These are phyloP conservation scores for Tigriopus japonicus DNA, from an alignment of 1,140 invertebrate genomes.

Conservation along the genomic window DNA sequence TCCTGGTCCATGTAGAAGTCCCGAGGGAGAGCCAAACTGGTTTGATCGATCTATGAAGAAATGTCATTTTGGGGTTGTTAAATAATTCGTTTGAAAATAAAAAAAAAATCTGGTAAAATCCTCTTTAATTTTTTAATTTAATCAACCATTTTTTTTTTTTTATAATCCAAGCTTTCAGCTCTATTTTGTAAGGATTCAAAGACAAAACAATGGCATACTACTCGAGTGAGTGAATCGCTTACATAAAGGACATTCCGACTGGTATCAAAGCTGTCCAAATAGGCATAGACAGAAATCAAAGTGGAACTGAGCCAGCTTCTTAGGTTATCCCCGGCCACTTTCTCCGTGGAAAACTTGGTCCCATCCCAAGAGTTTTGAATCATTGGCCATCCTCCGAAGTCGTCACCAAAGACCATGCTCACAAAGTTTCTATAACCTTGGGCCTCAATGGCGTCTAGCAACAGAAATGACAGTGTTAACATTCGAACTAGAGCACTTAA, in stretches of 20 bases:
- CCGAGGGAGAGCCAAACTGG: background rate
- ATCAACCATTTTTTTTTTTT: too few relatives aligned
- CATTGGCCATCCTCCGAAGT: background rate
- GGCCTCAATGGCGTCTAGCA: background rate
- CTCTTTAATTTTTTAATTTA: too few relatives aligned
- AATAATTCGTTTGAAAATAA: too few relatives aligned
- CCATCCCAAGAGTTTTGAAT: background rate
- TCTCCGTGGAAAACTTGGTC: background rate
- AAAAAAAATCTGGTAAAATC: too few relatives aligned
- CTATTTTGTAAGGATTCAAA: too few relatives aligned
- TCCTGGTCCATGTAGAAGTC: background rate
- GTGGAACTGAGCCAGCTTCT: background rate
- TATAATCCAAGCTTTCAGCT: too few relatives aligned
- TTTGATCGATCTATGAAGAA: conserved; percentile 7
- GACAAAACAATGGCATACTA: too few relatives aligned
- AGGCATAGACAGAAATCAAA: conserved; percentile 2
- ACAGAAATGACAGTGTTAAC: too few relatives aligned
- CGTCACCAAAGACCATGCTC: background rate
- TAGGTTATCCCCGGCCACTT: background rate
- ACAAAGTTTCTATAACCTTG: background rate
- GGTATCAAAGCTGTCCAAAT: conserved; percentile 3
- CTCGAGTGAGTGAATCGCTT: background rate
- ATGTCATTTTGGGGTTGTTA: too few relatives aligned
- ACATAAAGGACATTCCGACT: conserved; percentile 4
- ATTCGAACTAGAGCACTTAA: too few relatives aligned